Conservation (phyloP, 2,888 invertebrate genomes). For the Cecidostiba fungosa region DNA sequence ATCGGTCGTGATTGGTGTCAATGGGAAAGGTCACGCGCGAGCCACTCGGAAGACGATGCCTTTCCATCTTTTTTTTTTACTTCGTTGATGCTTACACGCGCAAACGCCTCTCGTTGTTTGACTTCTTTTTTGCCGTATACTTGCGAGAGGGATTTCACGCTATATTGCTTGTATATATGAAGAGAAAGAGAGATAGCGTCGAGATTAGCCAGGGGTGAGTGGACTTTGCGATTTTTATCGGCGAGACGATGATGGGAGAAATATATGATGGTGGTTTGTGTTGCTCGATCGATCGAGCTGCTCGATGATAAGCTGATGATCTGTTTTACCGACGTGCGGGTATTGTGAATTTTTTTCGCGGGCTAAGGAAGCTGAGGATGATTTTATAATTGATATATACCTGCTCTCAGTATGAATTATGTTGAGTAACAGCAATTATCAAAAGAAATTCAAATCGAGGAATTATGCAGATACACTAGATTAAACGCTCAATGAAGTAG, state of each 20-base stretch:
- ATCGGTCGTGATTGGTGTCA: constrained; percentile 72
- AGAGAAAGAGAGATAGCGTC: neutral
- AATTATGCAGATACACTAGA: no score
- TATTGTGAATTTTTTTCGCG: neutral
- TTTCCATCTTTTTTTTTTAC: constrained; percentile 2
- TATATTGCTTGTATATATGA: neutral
- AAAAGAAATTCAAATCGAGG: no score
- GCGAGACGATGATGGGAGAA: neutral
- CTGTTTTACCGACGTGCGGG: neutral
- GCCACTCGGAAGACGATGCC: constrained; percentile 11
- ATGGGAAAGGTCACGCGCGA: constrained; percentile 72
- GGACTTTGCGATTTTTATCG: neutral
- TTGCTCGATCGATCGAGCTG: neutral
- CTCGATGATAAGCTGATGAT: neutral
- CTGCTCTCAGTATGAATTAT: no score
- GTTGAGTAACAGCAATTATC: no score
- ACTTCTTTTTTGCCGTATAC: neutral
- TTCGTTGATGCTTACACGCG: neutral
- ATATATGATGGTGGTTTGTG: neutral
- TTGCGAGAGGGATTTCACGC: neutral
- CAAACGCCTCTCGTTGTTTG: neutral
- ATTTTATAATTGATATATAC: no score
- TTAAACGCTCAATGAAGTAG: no score
- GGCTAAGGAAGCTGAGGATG: no score
- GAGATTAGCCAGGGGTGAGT: neutral